Base-by-base conservation (phyloP, 2,797 vertebrate species). In the Pseudomugil tenellus region DNA sequence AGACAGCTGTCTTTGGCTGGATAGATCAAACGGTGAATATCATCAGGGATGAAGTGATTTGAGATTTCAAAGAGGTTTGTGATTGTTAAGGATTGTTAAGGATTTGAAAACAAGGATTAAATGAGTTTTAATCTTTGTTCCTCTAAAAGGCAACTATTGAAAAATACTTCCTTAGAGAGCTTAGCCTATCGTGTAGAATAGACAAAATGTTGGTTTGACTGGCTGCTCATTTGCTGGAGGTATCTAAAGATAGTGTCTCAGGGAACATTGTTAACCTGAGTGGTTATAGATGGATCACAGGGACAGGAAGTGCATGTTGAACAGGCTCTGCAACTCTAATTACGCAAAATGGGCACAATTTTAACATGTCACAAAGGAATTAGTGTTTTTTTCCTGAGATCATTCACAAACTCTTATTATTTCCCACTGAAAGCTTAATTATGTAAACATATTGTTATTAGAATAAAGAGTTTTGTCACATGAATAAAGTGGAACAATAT, bases 81-180 rank as follows among this genome's bases (percentile, higher is more conserved):
- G 57, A 75, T 51, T 72, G 63, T 65, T 69, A 37, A 61, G 41
- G 70, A 66, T 70, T 76, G 3, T 3, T 64, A 11, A n/a, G n/a
- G n/a, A n/a, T n/a, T n/a, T n/a, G 69, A 26, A 60, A 73, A 51
- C 41, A 37, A 32, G 41, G 48, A 58, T 61, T 65, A 84, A 28
- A 59, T 58, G 51, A 63, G 62, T 67, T 77, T 73, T 77, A 72
- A 67, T 72, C 70, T 66, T 74, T 76, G 51, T 61, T 62, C 66
- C 17, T 69, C 57, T 68, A 67, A 72, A 58, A 76, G 66, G 31
- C 57, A 57, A 19, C 49, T 58, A 53, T 51, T 75, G 34, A 57
- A 76, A 72, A 23, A n/a, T 23, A 75, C 37, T 32, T 46, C 51
- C 11, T 31, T 75, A 77, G 73, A 68, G 73, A 84, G 67, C 41